These are phyloP conservation scores for Actinernus sp. DNA, from an alignment of 92 coral and sea anemone genomes.

Conservation along the genomic window DNA sequence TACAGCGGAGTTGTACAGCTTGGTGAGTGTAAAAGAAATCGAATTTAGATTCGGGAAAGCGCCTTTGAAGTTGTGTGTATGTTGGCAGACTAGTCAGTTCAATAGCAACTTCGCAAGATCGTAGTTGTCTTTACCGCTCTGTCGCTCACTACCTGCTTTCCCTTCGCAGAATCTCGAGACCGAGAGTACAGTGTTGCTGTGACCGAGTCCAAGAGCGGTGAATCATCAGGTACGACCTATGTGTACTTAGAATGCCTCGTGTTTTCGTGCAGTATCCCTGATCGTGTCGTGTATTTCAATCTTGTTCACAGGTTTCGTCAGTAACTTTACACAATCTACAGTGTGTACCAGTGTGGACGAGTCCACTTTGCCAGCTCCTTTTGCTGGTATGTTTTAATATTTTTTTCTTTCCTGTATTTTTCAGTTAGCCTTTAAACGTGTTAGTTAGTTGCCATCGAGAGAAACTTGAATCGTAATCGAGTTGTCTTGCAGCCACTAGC, in stretches of 20 bases:
- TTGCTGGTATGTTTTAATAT: neutral
- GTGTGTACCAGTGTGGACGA: neutral
- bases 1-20: slow-evolving; percentile 74
- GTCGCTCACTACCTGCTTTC: neutral
- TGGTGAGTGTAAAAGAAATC: slow-evolving; percentile 49
- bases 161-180: slow-evolving; percentile 5
- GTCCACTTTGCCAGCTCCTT: neutral
- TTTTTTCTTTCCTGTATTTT: too few relatives aligned
- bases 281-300: too few relatives aligned
- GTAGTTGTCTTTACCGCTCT: neutral
- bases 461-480: neutral
- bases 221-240: slow-evolving; percentile 41
- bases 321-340: neutral
- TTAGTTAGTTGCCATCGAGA: too few relatives aligned
- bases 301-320: neutral
- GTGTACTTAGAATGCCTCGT: too few relatives aligned
- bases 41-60: too few relatives aligned
- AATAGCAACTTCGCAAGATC: too few relatives aligned
- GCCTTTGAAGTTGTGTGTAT: too few relatives aligned
- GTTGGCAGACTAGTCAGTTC: slow-evolving; percentile 27
- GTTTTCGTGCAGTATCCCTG: too few relatives aligned
- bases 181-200: slow-evolving; percentile 8
- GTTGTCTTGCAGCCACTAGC: neutral
- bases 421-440: too few relatives aligned
- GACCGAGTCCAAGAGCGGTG: slow-evolving; percentile 23